Percentiles rank a stretch among this genome's conserved stretches.
Evolutionary conservation across 1,140 invertebrate species (phyloP).

Genomic region (Polypedilum vanderplanki): DNA sequence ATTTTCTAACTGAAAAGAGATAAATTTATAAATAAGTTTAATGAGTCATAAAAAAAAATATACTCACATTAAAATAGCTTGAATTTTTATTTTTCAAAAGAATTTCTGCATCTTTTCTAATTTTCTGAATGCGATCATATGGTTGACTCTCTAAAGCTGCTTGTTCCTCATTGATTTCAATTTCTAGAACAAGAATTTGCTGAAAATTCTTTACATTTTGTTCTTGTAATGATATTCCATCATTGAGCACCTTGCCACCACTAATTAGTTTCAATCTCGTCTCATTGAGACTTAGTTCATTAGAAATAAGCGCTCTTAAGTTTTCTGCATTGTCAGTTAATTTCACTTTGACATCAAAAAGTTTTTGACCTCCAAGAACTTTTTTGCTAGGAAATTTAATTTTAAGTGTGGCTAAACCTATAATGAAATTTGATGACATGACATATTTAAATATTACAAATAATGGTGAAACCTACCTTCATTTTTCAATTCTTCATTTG

Average conservation of each 20-base stretch:
- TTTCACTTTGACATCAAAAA: conserved; percentile 46
- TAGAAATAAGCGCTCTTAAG: background rate
- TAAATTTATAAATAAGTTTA: conserved; percentile 30
- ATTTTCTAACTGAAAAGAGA: conserved; percentile 58
- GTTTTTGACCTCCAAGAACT: conserved; percentile 39
- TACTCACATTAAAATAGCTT: conserved; percentile 25
- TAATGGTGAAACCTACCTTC: conserved; percentile 56
- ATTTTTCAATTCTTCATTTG: conserved; percentile 53
- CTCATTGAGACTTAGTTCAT: background rate
- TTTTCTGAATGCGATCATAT: conserved; percentile 37
- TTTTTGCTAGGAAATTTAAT: conserved; percentile 36
- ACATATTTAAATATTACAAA: conserved; percentile 48
- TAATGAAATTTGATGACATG: background rate
- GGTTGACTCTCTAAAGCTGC: conserved; percentile 35
- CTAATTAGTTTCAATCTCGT: conserved; percentile 31
- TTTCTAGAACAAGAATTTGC: conserved; percentile 56
- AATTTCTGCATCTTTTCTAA: conserved; percentile 38
- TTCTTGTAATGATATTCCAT: background rate
- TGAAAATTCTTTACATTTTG: conserved; percentile 54
- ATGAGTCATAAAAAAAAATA: conserved; percentile 26
- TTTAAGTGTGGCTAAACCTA: conserved; percentile 40
- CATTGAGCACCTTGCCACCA: background rate
- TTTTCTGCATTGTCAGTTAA: conserved; percentile 45
- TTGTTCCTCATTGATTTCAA: conserved; percentile 39
- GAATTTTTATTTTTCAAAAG: background rate